Conservation (phyloP, 2,797 vertebrate species). For the Pachyuromys duprasi region DNA sequence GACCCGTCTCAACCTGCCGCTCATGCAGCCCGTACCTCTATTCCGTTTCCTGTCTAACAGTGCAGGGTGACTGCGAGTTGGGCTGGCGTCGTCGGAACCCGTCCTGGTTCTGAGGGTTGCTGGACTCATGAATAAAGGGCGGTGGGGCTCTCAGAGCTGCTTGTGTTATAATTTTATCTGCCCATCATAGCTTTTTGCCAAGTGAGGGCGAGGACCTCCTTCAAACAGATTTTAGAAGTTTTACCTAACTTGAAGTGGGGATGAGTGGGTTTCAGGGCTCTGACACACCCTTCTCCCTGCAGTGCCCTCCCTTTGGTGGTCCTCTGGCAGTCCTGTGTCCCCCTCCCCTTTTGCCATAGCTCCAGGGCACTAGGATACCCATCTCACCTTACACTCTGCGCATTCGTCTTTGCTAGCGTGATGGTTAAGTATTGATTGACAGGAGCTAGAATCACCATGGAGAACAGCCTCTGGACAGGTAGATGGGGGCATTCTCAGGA, state of each 20-base stretch:
- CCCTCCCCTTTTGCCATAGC: not conserved
- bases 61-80: not conserved
- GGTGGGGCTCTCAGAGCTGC: too few species aligned
- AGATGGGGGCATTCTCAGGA: too few species aligned
- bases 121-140: not conserved
- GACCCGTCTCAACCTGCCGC: not conserved
- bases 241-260: not conserved
- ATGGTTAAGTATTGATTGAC: not conserved
- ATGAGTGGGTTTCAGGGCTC: too few species aligned
- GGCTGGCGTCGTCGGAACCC: not conserved
- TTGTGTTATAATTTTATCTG: not conserved
- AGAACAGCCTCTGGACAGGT: not conserved
- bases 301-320: not conserved
- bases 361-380: not conserved
- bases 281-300: too few species aligned
- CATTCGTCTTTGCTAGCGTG: not conserved
- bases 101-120: not conserved
- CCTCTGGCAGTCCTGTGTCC: too few species aligned
- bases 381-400: not conserved
- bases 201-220: not conserved
- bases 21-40: fast-evolving
- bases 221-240: not conserved
- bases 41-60: not conserved
- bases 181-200: not conserved
- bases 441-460: not conserved